Percentiles rank a stretch among this genome's conserved stretches.
These are phyloP conservation scores for Oriolus oriolus DNA, from an alignment of 2,113 vertebrate genomes.

Conservation along the genomic window DNA sequence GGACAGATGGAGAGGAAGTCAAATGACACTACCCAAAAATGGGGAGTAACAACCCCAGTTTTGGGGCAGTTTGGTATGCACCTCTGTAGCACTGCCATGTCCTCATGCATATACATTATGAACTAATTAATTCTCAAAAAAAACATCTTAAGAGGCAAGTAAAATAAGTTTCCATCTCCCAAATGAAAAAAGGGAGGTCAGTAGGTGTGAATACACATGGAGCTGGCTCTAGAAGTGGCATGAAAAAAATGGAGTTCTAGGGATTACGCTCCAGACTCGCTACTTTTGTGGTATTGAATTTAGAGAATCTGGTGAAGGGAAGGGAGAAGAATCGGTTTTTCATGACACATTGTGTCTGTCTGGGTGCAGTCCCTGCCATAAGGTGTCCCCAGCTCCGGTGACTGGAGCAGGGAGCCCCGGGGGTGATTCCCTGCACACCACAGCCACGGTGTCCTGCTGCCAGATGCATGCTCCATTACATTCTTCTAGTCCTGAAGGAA, in stretches of 20 bases:
- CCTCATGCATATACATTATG: background rate
- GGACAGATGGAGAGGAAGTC: background rate
- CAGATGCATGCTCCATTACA: constrained; percentile 3
- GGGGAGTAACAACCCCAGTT: background rate
- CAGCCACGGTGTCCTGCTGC: background rate
- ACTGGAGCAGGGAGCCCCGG: background rate
- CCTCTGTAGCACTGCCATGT: background rate
- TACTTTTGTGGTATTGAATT: background rate
- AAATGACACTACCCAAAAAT: background rate
- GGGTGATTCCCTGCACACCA: background rate
- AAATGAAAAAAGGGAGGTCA: background rate
- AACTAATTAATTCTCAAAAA: background rate
- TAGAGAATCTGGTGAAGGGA: background rate
- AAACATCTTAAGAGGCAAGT: background rate
- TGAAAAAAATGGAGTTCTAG: background rate
- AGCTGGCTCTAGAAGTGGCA: background rate
- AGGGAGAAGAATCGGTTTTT: background rate
- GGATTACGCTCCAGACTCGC: background rate
- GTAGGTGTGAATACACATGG: background rate
- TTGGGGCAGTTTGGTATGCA: background rate
- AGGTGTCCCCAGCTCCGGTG: background rate
- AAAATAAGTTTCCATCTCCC: background rate
- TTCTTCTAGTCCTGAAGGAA: constrained; percentile 32
- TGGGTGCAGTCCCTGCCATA: background rate
- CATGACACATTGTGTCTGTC: background rate